Evolutionary conservation across 1,140 invertebrate genomes (phyloP).

Genomic region (Aphelinus atriplicis): DNA sequence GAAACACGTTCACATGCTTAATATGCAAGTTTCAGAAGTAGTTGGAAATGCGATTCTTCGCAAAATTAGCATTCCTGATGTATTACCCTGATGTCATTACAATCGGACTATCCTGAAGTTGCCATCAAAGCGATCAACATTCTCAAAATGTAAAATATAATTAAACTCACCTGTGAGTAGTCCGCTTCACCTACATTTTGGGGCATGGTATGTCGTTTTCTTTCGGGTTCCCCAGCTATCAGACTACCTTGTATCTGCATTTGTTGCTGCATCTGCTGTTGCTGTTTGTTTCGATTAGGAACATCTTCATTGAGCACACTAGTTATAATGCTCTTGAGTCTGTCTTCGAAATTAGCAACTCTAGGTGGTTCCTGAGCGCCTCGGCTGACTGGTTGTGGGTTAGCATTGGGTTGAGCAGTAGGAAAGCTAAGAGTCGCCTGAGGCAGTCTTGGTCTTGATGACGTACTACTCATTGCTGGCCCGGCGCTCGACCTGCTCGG

Average conservation of each 20-base stretch:
- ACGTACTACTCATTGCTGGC: constrained; percentile 28
- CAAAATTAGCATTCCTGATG: no score
- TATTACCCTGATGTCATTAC: no score
- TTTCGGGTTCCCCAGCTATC: constrained; percentile 58
- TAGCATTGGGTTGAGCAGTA: constrained; percentile 33
- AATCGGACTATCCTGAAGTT: constrained; percentile 30
- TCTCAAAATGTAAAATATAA: constrained; percentile 10
- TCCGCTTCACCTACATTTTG: constrained; percentile 65
- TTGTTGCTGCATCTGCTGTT: constrained; percentile 46
- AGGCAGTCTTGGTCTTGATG: constrained; percentile 55
- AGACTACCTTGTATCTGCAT: constrained; percentile 52
- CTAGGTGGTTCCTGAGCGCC: constrained; percentile 77
- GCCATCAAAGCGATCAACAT: constrained; percentile 39
- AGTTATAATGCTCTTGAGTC: constrained; percentile 92
- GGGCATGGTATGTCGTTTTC: constrained; percentile 55
- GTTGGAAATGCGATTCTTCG: no score
- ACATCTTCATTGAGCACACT: constrained; percentile 89
- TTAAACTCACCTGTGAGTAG: constrained; percentile 65
- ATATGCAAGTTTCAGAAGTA: no score
- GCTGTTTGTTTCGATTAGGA: constrained; percentile 66
- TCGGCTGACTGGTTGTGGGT: constrained; percentile 50
- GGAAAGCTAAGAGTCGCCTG: constrained; percentile 60
- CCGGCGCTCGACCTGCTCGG: constrained; percentile 51
- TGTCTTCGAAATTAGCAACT: constrained; percentile 88
- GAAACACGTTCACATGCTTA: no score